These are phyloP conservation scores for Dynastes grantii DNA, from an alignment of 2,888 invertebrate genomes.

Conservation along the genomic window DNA sequence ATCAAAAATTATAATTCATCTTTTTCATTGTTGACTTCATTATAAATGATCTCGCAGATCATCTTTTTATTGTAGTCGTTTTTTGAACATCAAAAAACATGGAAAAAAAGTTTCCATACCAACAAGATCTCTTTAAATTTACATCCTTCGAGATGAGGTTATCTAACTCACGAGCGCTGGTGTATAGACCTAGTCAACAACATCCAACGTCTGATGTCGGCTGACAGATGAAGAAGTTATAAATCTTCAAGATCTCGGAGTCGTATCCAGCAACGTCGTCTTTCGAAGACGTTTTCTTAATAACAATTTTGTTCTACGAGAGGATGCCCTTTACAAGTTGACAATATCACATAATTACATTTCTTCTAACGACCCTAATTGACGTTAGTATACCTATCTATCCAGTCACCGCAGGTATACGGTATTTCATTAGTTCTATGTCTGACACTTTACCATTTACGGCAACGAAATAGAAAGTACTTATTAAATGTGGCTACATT, in stretches of 20 bases:
- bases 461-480: slow-evolving; percentile 2
- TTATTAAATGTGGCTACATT: slow-evolving; percentile 1
- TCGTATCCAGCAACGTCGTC: slow-evolving; percentile 13
- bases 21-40: too few relatives aligned
- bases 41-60: too few relatives aligned
- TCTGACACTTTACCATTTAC: slow-evolving; percentile 16
- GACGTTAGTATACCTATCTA: slow-evolving; percentile 24
- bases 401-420: neutral
- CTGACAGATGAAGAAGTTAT: slow-evolving; percentile 44
- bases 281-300: slow-evolving; percentile 32
- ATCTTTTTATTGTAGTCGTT: too few relatives aligned
- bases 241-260: slow-evolving; percentile 25
- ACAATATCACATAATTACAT: slow-evolving; percentile 28
- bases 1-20: too few relatives aligned
- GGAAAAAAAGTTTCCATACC: too few relatives aligned
- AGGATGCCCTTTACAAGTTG: slow-evolving; percentile 24
- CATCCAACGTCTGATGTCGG: slow-evolving; percentile 3
- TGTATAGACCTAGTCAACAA: slow-evolving; percentile 9
- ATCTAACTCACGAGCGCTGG: neutral
- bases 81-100: too few relatives aligned
- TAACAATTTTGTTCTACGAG: slow-evolving; percentile 34
- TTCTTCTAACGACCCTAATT: slow-evolving; percentile 32
- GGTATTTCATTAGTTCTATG: slow-evolving; percentile 10
- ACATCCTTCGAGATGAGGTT: too few relatives aligned
- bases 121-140: too few relatives aligned